A percentile compares a stretch with the other conserved stretches of the same genome.
Evolutionary conservation across 2,113 vertebrate genomes (phyloP).

Genomic region (Siphamia tubifer): DNA sequence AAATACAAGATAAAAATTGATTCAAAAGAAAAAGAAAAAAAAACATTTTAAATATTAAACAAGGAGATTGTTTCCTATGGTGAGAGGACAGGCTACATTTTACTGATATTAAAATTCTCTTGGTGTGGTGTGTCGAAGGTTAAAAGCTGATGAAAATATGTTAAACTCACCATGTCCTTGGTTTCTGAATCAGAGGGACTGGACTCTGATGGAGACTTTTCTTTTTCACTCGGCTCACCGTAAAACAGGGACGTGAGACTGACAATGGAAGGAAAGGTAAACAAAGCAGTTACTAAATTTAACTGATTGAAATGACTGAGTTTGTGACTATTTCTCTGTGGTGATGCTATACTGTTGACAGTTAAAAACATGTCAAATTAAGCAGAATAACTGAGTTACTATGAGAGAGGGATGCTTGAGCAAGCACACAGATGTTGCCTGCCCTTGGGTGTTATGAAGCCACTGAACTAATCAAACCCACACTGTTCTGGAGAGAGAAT

Average conservation of each 20-base stretch:
- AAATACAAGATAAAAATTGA: too few species aligned
- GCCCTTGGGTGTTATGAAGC: slow-evolving; percentile 2
- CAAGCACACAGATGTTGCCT: slow-evolving; percentile 45
- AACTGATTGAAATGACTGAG: slow-evolving; percentile 4
- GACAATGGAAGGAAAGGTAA: slow-evolving; percentile 1
- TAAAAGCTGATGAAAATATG: not conserved
- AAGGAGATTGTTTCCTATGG: too few species aligned
- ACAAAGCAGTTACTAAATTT: not conserved
- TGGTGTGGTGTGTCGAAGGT: not conserved
- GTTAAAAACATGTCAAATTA: slow-evolving; percentile 49
- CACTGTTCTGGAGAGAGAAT: not conserved
- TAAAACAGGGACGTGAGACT: slow-evolving; percentile 96
- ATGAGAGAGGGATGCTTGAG: not conserved
- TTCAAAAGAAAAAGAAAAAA: too few species aligned
- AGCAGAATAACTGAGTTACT: slow-evolving; percentile 53
- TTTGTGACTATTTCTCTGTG: slow-evolving; percentile 26
- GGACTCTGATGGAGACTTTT: slow-evolving; percentile 91
- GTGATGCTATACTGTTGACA: slow-evolving; percentile 10
- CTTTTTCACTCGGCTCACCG: slow-evolving; percentile 94
- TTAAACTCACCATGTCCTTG: slow-evolving; percentile 88
- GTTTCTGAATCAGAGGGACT: slow-evolving; percentile 88
- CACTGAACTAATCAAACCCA: slow-evolving; percentile 22
- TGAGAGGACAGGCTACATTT: not conserved
- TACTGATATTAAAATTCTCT: not conserved
- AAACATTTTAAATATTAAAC: too few species aligned